Evolutionary conservation across 2,797 vertebrate genomes (phyloP).

Genomic region (Acridotheres tristis): DNA sequence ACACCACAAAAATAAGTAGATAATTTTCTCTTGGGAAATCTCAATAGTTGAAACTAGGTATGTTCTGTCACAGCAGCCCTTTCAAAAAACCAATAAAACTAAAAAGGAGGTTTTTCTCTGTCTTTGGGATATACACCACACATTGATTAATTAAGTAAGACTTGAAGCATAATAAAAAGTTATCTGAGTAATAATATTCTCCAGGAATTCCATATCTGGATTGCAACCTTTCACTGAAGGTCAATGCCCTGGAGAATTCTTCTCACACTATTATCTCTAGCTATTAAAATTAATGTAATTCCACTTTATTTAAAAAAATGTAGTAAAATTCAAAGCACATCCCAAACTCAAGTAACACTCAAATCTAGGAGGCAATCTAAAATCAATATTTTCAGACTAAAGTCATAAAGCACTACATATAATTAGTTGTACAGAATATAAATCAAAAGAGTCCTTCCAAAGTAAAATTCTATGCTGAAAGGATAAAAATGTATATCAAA

Average conservation of each 20-base stretch:
- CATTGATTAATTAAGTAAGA: neutral
- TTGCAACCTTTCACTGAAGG: neutral
- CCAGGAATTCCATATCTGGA: neutral
- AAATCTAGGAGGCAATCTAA: constrained; percentile 11
- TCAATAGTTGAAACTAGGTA: neutral
- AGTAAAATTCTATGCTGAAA: neutral
- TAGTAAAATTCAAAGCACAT: neutral
- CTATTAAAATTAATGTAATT: constrained; percentile 8
- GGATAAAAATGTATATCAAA: neutral
- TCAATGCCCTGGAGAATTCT: neutral
- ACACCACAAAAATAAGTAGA: constrained; percentile 4
- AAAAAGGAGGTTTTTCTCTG: neutral
- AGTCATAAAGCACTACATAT: neutral
- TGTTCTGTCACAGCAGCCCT: neutral
- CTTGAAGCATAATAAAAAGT: neutral
- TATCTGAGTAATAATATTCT: neutral
- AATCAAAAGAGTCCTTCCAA: neutral
- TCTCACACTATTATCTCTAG: neutral
- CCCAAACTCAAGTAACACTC: neutral
- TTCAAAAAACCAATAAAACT: neutral
- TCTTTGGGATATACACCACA: neutral
- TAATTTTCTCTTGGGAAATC: neutral
- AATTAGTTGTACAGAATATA: neutral
- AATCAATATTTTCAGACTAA: constrained; percentile 19
- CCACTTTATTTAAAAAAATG: neutral